phyloP scores from a whole-genome alignment of 1,140 invertebrate genomes.

The fruit fly (Drosophila melanogaster) region Release_6_plus_ISO1_MT NT_037436.4:18891001-18891500 shows the following conservation, averaged over 20 bases:
- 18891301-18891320: slow-evolving; percentile 42
- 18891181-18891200: background rate
- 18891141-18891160: slow-evolving; percentile 21
- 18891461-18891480: background rate
- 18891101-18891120: background rate
- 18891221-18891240: slow-evolving; percentile 27
- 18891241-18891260: slow-evolving; percentile 17
- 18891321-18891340: slow-evolving; percentile 34
- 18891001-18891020: slow-evolving; percentile 73
- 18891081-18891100: background rate
- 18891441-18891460: too few species aligned
- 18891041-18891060: slow-evolving; percentile 72
- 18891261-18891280: too few species aligned
- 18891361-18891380: too few species aligned
- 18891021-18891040: slow-evolving; percentile 67
- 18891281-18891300: slow-evolving; percentile 60
- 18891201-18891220: background rate
- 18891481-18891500: background rate
- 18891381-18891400: background rate
- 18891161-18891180: slow-evolving; percentile 24
- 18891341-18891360: too few species aligned
- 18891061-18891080: background rate
- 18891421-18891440: too few species aligned
- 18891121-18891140: slow-evolving; percentile 7
- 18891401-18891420: too few species aligned